These are phyloP conservation scores for Tamandua tetradactyla DNA, from an alignment of 2,797 vertebrate species.

Conservation along the genomic window DNA sequence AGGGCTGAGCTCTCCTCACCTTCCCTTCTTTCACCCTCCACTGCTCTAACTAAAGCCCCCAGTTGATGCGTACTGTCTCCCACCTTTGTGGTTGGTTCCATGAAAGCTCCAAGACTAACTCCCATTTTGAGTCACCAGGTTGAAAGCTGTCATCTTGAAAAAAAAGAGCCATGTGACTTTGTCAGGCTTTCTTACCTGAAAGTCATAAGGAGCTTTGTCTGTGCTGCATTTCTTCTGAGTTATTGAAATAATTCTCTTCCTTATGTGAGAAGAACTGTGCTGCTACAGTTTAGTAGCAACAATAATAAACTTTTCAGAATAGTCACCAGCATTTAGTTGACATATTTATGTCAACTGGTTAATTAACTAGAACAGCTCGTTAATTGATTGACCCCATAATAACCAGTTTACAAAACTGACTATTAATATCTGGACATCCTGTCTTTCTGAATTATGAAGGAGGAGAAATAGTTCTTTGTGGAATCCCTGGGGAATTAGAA, in stretches of 20 bases:
- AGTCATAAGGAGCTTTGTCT: background rate
- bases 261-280: background rate
- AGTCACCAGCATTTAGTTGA: background rate
- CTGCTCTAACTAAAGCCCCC: background rate
- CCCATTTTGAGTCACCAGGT: background rate
- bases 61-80: background rate
- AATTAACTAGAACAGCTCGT: too few relatives aligned
- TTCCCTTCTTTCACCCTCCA: background rate
- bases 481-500: constrained; percentile 12
- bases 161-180: background rate
- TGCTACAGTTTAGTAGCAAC: background rate
- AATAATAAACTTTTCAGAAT: background rate
- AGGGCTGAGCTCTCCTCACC: background rate
- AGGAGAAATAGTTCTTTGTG: background rate
- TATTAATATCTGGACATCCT: background rate
- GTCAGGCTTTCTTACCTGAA: background rate
- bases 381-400: background rate
- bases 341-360: background rate
- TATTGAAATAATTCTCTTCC: constrained; percentile 41
- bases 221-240: constrained; percentile 15
- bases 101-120: background rate
- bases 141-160: background rate
- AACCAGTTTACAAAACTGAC: background rate
- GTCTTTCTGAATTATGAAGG: constrained; percentile 25
- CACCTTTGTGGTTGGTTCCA: background rate